These are phyloP conservation scores for Pyrochroa serraticornis DNA, from an alignment of 2,888 invertebrate species.

Conservation along the genomic window DNA sequence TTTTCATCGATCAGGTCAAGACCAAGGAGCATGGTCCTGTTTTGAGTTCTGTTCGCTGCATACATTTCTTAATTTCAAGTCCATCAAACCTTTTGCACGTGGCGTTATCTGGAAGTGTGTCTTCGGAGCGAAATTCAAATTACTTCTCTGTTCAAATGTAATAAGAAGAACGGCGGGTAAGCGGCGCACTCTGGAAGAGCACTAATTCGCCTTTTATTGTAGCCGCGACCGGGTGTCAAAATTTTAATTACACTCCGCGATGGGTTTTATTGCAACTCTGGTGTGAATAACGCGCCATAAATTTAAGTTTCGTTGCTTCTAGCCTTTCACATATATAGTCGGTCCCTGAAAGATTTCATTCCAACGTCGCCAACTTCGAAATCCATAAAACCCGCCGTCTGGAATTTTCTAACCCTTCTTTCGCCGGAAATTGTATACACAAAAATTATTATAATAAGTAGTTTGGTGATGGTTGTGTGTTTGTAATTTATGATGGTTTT, in stretches of 20 bases:
- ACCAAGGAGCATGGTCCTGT: too few species aligned
- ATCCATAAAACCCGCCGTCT: slow-evolving; percentile 32
- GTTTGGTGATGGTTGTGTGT: slow-evolving; percentile 4
- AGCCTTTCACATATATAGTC: slow-evolving; percentile 6
- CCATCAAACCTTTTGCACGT: too few species aligned
- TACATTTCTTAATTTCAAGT: too few species aligned
- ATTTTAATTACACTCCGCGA: slow-evolving; percentile 38
- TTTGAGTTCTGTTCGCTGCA: too few species aligned
- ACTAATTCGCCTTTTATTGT: slow-evolving; percentile 30
- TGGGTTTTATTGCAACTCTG: slow-evolving; percentile 33
- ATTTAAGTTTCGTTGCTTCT: slow-evolving; percentile 11
- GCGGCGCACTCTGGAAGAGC: background rate
- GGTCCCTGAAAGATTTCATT: slow-evolving; percentile 19
- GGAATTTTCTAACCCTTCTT: slow-evolving; percentile 20
- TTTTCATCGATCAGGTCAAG: too few species aligned
- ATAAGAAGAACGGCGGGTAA: slow-evolving; percentile 14
- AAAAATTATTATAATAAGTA: slow-evolving; percentile 15
- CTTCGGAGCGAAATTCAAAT: too few species aligned
- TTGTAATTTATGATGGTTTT: slow-evolving; percentile 26
- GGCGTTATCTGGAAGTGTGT: too few species aligned
- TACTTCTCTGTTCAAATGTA: too few species aligned
- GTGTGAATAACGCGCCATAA: slow-evolving; percentile 34
- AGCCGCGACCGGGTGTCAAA: slow-evolving; percentile 36
- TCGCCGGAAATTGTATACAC: background rate
- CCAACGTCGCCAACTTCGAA: slow-evolving; percentile 25